phyloP scores from a whole-genome alignment of 1,140 invertebrate species.

The Streblospio benedicti region DNA sequence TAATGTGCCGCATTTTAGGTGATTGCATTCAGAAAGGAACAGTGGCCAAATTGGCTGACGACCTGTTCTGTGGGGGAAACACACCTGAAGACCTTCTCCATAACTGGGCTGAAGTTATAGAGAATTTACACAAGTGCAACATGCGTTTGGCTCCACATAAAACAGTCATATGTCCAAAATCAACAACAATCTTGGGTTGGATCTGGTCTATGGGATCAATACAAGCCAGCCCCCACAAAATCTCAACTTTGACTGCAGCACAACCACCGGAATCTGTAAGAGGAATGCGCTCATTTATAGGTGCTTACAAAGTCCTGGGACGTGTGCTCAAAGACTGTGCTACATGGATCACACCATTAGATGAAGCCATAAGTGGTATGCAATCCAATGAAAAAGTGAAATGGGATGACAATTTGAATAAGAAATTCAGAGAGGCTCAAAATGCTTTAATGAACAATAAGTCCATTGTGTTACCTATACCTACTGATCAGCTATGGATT shows the following conservation, averaged over 20 bases:
- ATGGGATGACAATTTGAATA: constrained; percentile 17
- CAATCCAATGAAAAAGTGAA: constrained; percentile 17
- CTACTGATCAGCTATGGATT: neutral
- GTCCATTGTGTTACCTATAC: neutral
- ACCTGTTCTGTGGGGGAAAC: neutral
- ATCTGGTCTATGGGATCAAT: neutral
- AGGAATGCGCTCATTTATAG: neutral
- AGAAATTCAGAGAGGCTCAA: constrained; percentile 2
- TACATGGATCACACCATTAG: no score
- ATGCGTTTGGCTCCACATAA: constrained; percentile 1
- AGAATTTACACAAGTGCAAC: constrained; percentile 1
- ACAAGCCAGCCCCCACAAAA: neutral
- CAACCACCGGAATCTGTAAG: neutral
- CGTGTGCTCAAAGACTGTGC: no score
- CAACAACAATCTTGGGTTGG: no score
- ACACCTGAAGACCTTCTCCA: neutral
- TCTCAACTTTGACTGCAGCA: neutral
- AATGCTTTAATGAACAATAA: no score
- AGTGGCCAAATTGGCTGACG: neutral
- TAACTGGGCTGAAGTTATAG: neutral
- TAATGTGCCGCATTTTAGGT: no score
- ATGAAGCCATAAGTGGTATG: no score
- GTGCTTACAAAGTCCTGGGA: no score
- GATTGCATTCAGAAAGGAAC: no score
- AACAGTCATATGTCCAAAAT: no score